A percentile compares a stretch with the other conserved stretches of the same genome.
Evolutionary conservation across 2,113 vertebrate genomes (phyloP).

Genomic region (Saccopteryx bilineata): DNA sequence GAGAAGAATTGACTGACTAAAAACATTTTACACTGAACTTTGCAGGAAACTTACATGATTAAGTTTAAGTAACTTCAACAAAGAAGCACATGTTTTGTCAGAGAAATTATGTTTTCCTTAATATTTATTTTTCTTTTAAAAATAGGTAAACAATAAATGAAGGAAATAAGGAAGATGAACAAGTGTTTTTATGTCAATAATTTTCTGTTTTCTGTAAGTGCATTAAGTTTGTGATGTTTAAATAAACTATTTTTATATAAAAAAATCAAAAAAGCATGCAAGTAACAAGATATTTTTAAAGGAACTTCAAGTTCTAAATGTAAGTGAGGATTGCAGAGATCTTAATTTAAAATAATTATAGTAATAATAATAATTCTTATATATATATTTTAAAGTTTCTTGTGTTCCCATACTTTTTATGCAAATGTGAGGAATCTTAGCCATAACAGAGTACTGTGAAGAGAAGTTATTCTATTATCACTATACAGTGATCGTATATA

Average conservation of each 20-base stretch:
- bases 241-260: not conserved
- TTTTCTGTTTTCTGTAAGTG: not conserved
- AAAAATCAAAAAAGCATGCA: not conserved
- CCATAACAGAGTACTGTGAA: not conserved
- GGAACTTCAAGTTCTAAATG: not conserved
- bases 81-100: not conserved
- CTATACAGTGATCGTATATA: slow-evolving; percentile 56
- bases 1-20: not conserved
- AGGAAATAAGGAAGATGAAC: not conserved
- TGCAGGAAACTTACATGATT: not conserved
- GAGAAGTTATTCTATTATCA: slow-evolving; percentile 59
- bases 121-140: not conserved
- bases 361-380: not conserved
- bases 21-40: not conserved
- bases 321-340: not conserved
- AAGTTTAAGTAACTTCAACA: not conserved
- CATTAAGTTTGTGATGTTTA: not conserved
- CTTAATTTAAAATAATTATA: not conserved
- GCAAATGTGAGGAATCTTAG: not conserved
- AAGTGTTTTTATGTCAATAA: not conserved
- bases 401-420: not conserved
- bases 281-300: not conserved
- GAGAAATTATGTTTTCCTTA: not conserved
- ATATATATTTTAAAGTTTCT: not conserved
- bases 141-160: not conserved